phyloP scores from a whole-genome alignment of 2,113 vertebrate genomes.

The Mola mola region DNA sequence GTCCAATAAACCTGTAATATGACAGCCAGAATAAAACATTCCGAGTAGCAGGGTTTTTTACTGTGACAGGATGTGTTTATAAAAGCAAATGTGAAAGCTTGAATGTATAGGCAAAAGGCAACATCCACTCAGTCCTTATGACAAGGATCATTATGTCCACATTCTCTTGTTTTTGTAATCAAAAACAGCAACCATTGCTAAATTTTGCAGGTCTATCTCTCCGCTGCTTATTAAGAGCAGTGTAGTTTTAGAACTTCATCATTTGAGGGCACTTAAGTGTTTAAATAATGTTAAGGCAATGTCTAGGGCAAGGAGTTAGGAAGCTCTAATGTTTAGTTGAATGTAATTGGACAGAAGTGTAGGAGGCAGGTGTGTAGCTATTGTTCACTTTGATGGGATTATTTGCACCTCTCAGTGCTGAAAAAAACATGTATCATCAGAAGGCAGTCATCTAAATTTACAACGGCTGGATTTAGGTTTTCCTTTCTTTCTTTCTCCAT shows the following conservation, averaged over 20 bases:
- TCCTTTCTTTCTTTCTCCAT: conserved; percentile 62
- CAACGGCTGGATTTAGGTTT: conserved; percentile 77
- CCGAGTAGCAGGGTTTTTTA: no score
- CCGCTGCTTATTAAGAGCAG: conserved; percentile 15
- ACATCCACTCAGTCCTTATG: no score
- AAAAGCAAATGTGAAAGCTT: no score
- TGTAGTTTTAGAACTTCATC: conserved; percentile 54
- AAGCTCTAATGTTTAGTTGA: conserved; percentile 64
- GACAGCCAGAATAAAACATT: background rate
- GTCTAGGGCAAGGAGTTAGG: conserved; percentile 32
- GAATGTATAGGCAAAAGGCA: no score
- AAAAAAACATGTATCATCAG: conserved; percentile 81
- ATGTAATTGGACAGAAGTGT: conserved; percentile 73
- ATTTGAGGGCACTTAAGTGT: conserved; percentile 45
- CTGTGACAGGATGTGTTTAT: no score
- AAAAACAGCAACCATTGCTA: conserved; percentile 13
- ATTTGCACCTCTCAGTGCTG: conserved; percentile 82
- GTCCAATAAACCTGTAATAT: background rate
- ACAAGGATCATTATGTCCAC: background rate
- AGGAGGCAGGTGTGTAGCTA: conserved; percentile 79
- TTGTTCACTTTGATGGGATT: conserved; percentile 85
- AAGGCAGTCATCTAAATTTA: conserved; percentile 77
- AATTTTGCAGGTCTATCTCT: conserved; percentile 6
- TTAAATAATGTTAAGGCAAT: conserved; percentile 46
- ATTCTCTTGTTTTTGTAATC: background rate